Evolutionary conservation across 2,113 vertebrate genomes (phyloP).

Genomic region (Halcyon senegalensis): DNA sequence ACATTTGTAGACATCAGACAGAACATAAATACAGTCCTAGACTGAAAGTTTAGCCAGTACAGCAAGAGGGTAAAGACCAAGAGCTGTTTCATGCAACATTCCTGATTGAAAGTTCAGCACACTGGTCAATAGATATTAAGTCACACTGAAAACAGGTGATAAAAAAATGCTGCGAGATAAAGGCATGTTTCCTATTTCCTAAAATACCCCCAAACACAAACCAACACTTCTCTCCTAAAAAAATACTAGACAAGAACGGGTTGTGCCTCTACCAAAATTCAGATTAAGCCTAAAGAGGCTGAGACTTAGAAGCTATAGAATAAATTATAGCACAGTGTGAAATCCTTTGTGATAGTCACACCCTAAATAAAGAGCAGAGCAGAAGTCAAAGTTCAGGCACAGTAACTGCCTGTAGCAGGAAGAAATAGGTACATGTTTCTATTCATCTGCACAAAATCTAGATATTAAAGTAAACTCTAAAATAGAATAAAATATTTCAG

Average conservation of each 20-base stretch:
- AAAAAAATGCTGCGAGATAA: neutral
- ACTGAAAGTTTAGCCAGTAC: neutral
- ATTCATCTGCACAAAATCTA: neutral
- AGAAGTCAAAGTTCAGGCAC: conserved; percentile 41
- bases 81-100: neutral
- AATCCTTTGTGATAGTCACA: conserved; percentile 10
- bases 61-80: neutral
- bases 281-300: neutral
- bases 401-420: neutral
- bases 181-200: neutral
- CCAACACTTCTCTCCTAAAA: neutral
- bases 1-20: neutral
- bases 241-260: neutral
- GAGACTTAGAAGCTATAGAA: neutral
- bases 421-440: neutral
- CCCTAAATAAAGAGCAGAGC: neutral
- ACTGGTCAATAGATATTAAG: neutral
- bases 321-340: neutral
- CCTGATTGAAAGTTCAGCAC: neutral
- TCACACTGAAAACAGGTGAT: neutral
- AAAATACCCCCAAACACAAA: neutral
- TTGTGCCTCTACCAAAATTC: neutral
- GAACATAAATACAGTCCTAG: neutral
- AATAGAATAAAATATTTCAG: neutral
- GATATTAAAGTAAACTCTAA: neutral